Evolutionary conservation across 2,797 vertebrate species (phyloP).

Genomic region (Argentina silus): DNA sequence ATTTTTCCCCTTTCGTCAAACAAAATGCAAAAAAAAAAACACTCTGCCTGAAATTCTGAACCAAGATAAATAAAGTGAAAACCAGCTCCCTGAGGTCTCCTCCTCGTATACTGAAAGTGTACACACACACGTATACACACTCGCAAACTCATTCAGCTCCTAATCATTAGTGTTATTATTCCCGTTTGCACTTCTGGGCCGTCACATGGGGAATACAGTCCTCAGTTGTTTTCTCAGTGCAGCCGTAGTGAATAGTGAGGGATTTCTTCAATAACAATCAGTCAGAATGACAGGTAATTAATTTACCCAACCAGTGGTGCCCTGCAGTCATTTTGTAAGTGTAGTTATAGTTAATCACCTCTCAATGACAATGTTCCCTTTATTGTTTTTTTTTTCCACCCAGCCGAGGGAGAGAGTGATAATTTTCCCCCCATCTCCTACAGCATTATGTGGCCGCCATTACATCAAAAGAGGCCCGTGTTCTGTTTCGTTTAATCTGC

Average conservation of each 20-base stretch:
- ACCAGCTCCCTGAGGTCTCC: slow-evolving; percentile 20
- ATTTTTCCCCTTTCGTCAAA: neutral
- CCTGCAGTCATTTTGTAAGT: slow-evolving; percentile 66
- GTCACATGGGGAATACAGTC: slow-evolving; percentile 21
- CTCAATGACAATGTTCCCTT: slow-evolving; percentile 63
- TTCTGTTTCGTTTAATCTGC: slow-evolving; percentile 52
- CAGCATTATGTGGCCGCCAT: neutral
- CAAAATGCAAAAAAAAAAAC: neutral
- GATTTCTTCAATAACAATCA: slow-evolving; percentile 69
- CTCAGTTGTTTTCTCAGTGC: slow-evolving; percentile 22
- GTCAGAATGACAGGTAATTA: slow-evolving; percentile 78
- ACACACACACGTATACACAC: slow-evolving; percentile 19
- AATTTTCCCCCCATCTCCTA: slow-evolving; percentile 41
- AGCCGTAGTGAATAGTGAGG: slow-evolving; percentile 48
- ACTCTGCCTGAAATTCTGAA: slow-evolving; percentile 4
- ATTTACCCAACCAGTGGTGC: slow-evolving; percentile 64
- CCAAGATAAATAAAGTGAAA: slow-evolving; percentile 42
- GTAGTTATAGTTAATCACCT: slow-evolving; percentile 73
- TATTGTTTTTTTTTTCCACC: slow-evolving; percentile 50
- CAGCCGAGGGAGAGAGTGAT: slow-evolving; percentile 53
- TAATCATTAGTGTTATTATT: slow-evolving; percentile 38
- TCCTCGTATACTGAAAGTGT: slow-evolving; percentile 6
- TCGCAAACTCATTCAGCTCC: slow-evolving; percentile 22
- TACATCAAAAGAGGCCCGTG: slow-evolving; percentile 44
- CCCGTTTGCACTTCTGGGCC: slow-evolving; percentile 18